Base-by-base conservation (phyloP, 2,888 invertebrate genomes). In the Platycnemis pennipes region DNA sequence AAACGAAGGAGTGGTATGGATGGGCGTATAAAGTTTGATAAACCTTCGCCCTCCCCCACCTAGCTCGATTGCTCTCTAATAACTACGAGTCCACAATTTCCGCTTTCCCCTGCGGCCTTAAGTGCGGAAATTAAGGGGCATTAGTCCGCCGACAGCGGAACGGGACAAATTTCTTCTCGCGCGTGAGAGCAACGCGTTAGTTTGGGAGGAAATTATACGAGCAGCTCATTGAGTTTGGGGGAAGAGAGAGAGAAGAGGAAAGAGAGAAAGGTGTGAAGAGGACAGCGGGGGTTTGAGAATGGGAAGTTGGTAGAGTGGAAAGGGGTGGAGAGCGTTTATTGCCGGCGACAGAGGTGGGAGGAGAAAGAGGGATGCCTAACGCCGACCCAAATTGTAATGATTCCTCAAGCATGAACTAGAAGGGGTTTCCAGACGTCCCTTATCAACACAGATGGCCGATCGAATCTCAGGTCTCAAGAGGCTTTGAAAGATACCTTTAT, bases 141-240 rank as follows among this genome's bases (percentile, higher is more conserved):
- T 56, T 91, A 89, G 37, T 13, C 26, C 42, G 13, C 63, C 63
- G n/a, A n/a, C n/a, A 5, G 19, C 69, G 44, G 7, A 63, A 22
- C 26, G 63, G 63, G 63, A 45, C 37, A 63, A 69, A 91, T 91
- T 91, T 91, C 91, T 91, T 31, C 56, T 19, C 19, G 42, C 37
- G 42, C 44, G 49, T 13, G 63, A 63, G 63, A 91, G 91, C 49
- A 22, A 89, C 42, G 42, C 91, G 56, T n/a, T 44, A 16, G 16
- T 37, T 31, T 11, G 63, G 44, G 63, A 91, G 91, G 42, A 91
- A 91, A 91, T 91, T 53, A 91, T 87, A 45, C 8, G 63, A 44
- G 44, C 56, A 45, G n/a, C 26, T 44, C 44, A 69, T 91, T 63
- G 63, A 91, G 37, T 42, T 44, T 44, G 44, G 22, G 44, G 89